Evolutionary conservation across 2,888 invertebrate genomes (phyloP), one percentile per base, ranked within the genome.

Genomic region (Morpho deidamia): DNA sequence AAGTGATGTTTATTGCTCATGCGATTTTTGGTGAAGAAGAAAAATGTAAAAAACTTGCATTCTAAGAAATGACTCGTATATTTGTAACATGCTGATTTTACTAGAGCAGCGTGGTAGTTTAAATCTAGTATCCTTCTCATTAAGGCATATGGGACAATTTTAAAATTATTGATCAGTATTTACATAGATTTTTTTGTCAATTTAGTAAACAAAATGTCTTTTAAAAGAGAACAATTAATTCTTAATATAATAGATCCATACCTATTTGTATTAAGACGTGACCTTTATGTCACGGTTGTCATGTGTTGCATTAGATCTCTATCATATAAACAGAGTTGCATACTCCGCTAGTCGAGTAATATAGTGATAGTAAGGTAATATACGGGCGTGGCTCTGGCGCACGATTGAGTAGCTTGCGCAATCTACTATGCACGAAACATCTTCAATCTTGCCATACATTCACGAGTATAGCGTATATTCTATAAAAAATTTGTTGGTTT

Each of bases 301-400:
- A 23, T 43, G 11, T 32, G 45, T 11, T 41, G 7, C 12, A 12
- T 41, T 41, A 9, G 12, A 14, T 12, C 9, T 41, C 7, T 41
- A 23, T 4, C 14, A 10, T 37, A 43, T 23, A n/a, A 23, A 43
- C 43, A 43, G 23, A 32, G 43, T 43, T n/a, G 32, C 43, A n/a
- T 2, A 32, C 11, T 44, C 23, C 33, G 11, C 8, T 45, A 37
- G 45, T 38, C 12, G 11, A 12, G 32, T 9, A 47, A 38, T 34
- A 44, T 43, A 38, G 23, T 43, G 12, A 38, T 33, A 37, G 39
- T 48, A 44, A 44, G 44, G 40, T 12, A 34, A 34, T 41, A 34
- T 11, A 48, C 55, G 63, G 68, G 70, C 68, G 68, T 64, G 67
- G 65, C 60, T 44, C 41, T 48, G 53, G 51, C 53, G 53, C 64